phyloP scores from a whole-genome alignment of 2,797 vertebrate genomes.

The Epinephelus coioides region DNA sequence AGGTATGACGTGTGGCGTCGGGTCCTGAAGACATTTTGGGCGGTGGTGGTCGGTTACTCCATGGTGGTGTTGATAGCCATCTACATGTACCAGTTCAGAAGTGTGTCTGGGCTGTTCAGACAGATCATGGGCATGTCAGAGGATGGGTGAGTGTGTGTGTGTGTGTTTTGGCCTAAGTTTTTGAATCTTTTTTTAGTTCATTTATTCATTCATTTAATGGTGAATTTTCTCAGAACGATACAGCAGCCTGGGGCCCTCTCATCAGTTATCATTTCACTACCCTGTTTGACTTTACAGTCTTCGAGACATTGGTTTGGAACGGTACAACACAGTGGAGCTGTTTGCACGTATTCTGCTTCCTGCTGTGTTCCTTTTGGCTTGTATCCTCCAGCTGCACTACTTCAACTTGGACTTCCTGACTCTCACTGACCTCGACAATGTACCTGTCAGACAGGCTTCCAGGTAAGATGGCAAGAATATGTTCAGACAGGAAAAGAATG shows the following conservation, averaged over 20 bases:
- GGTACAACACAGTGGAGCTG: conserved; percentile 81
- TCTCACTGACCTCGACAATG: conserved; percentile 84
- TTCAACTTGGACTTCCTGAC: conserved; percentile 86
- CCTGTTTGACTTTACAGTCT: conserved; percentile 70
- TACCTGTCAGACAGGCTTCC: conserved; percentile 72
- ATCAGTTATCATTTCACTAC: background rate
- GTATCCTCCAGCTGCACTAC: conserved; percentile 88
- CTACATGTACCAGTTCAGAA: conserved; percentile 89
- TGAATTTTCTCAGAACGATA: background rate
- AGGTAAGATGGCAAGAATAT: conserved; percentile 67
- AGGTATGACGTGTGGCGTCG: conserved; percentile 81
- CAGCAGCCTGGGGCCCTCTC: background rate
- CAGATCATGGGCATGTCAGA: conserved; percentile 88
- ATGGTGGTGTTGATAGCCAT: conserved; percentile 85
- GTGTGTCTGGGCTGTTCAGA: conserved; percentile 83
- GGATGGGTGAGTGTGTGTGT: conserved; percentile 80
- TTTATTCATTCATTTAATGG: background rate
- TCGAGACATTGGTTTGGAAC: conserved; percentile 85
- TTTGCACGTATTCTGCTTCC: conserved; percentile 86
- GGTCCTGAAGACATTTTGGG: conserved; percentile 86
- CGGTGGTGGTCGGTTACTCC: conserved; percentile 86
- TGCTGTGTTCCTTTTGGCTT: conserved; percentile 85
- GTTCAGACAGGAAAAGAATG: background rate
- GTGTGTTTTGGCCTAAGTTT: background rate
- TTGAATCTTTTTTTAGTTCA: background rate